phyloP scores from a whole-genome alignment of 2,888 invertebrate genomes.

The Criorhina ranunculi region DNA sequence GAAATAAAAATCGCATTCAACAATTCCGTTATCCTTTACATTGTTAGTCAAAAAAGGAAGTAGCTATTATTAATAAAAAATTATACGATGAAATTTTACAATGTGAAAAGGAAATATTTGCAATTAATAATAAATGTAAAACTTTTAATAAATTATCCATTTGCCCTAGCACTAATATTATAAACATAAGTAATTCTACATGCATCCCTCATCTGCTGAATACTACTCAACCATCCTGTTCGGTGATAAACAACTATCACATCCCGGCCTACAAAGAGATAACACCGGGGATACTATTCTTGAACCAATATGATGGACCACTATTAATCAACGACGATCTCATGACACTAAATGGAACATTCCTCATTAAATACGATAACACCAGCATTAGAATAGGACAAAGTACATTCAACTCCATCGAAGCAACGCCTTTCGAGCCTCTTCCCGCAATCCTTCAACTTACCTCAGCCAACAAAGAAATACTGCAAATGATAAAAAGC shows the following conservation, averaged over 20 bases:
- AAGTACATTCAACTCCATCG: conserved; percentile 24
- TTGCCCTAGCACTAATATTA: conserved; percentile 49
- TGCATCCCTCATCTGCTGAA: conserved; percentile 60
- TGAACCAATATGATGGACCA: conserved; percentile 48
- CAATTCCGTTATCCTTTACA: too few species aligned
- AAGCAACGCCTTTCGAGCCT: conserved; percentile 39
- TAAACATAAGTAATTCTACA: conserved; percentile 59
- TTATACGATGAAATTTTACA: too few species aligned
- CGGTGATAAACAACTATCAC: conserved; percentile 45
- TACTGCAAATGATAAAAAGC: conserved; percentile 45
- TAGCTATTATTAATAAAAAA: too few species aligned
- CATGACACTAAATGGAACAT: conserved; percentile 8
- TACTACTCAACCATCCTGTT: too few species aligned
- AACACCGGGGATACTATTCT: conserved; percentile 39
- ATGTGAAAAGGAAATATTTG: background rate
- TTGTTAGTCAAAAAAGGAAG: too few species aligned
- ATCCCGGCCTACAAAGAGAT: conserved; percentile 62
- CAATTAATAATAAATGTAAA: conserved; percentile 46
- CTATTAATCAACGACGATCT: background rate
- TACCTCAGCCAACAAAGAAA: conserved; percentile 27
- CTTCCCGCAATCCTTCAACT: conserved; percentile 61
- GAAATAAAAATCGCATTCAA: too few species aligned
- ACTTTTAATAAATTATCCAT: conserved; percentile 40
- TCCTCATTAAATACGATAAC: conserved; percentile 27
- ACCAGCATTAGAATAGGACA: conserved; percentile 32